Percentiles rank a stretch among this genome's conserved stretches.
These are phyloP conservation scores for Muscicapa comitata DNA, from an alignment of 2,797 vertebrate species.

Conservation along the genomic window DNA sequence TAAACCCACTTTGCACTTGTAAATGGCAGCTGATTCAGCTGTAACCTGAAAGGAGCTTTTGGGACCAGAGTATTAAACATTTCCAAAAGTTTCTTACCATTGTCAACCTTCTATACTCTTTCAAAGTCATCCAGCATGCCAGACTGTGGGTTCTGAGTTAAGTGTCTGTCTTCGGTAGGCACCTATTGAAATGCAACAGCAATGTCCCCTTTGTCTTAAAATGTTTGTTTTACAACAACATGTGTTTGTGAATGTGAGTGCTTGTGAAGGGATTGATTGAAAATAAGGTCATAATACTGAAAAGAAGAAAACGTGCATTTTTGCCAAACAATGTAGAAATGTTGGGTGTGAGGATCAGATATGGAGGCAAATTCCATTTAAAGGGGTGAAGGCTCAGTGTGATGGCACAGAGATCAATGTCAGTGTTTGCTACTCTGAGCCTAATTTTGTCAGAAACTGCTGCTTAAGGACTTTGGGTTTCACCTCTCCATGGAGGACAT, in stretches of 20 bases:
- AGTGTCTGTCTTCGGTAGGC: background rate
- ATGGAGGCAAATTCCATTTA: background rate
- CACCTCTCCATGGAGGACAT: background rate
- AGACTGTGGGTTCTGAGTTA: background rate
- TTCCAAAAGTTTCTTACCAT: background rate
- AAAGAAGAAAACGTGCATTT: background rate
- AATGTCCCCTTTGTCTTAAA: background rate
- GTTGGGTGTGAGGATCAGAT: accelerated
- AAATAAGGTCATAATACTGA: background rate
- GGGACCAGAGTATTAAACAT: background rate
- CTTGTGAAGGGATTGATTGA: background rate
- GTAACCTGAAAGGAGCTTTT: constrained; percentile 14
- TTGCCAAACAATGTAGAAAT: background rate
- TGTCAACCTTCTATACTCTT: background rate
- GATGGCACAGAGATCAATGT: background rate
- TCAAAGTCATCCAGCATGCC: background rate
- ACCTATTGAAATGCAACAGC: background rate
- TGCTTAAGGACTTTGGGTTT: background rate
- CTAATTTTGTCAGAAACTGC: background rate
- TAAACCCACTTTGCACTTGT: background rate
- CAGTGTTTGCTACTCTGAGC: background rate
- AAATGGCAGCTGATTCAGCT: constrained; percentile 25
- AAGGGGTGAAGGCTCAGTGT: background rate
- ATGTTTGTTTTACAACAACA: background rate
- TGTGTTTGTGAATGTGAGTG: background rate